A percentile compares a stretch with the other conserved stretches of the same genome.
phyloP scores from a whole-genome alignment of 1,140 invertebrate genomes.

The Drosophila persimilis region DNA sequence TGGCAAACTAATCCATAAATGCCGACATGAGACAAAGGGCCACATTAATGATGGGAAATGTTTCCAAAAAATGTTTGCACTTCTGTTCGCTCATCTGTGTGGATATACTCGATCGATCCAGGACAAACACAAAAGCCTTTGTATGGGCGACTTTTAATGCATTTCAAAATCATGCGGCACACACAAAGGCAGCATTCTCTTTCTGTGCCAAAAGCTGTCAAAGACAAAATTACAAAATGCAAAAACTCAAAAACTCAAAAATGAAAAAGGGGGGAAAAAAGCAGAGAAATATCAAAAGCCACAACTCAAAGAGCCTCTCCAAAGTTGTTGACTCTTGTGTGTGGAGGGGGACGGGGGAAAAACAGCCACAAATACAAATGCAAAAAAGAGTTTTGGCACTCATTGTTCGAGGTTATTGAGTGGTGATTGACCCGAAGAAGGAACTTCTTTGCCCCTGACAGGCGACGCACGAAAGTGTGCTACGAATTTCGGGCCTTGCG shows the following conservation, averaged over 20 bases:
- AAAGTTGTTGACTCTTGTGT: slow-evolving; percentile 39
- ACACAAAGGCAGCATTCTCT: slow-evolving; percentile 7
- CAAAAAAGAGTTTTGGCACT: slow-evolving; percentile 46
- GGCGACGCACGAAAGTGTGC: slow-evolving; percentile 57
- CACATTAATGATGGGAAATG: slow-evolving; percentile 40
- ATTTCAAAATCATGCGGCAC: slow-evolving; percentile 43
- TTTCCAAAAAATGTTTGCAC: slow-evolving; percentile 51
- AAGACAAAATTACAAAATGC: slow-evolving; percentile 68
- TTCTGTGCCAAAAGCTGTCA: slow-evolving; percentile 48
- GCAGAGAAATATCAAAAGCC: slow-evolving; percentile 32
- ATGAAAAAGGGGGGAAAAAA: slow-evolving; percentile 20
- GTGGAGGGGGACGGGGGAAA: too few species aligned
- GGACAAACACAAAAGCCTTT: slow-evolving; percentile 31
- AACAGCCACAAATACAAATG: slow-evolving; percentile 32
- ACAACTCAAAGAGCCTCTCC: slow-evolving; percentile 37
- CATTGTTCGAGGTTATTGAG: slow-evolving; percentile 53
- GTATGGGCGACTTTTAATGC: slow-evolving; percentile 32
- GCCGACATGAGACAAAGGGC: slow-evolving; percentile 31
- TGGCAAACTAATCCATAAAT: slow-evolving; percentile 60
- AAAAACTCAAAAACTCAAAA: slow-evolving; percentile 33
- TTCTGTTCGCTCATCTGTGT: slow-evolving; percentile 5
- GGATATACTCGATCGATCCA: slow-evolving; percentile 1
- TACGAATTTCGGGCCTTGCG: slow-evolving; percentile 40
- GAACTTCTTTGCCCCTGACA: slow-evolving; percentile 1
- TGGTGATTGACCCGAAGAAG: slow-evolving; percentile 62